Percentiles rank a stretch among this genome's conserved stretches.
These are phyloP conservation scores for Atrina japonica DNA, from an alignment of 2,888 invertebrate species.

Conservation along the genomic window DNA sequence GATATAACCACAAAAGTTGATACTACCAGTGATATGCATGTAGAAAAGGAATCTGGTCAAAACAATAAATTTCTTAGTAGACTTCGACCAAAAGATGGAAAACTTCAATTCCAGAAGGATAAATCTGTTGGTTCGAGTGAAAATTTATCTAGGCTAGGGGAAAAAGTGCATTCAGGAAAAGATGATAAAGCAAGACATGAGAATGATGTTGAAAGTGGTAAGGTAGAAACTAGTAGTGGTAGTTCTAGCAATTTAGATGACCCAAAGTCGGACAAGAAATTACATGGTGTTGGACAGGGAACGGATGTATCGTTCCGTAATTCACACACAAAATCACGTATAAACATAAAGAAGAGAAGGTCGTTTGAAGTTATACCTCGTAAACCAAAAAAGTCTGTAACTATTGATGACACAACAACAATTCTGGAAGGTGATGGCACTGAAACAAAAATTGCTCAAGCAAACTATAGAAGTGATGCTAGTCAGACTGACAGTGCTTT, in stretches of 20 bases:
- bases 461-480: conserved; percentile 21
- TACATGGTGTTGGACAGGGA: conserved; percentile 32
- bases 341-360: conserved; percentile 17
- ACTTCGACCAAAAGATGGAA: conserved; percentile 24
- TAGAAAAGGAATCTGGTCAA: conserved; percentile 25
- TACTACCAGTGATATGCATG: conserved; percentile 10
- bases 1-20: conserved; percentile 55
- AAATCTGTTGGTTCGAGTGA: conserved; percentile 21
- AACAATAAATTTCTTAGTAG: conserved; percentile 26
- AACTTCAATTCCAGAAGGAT: conserved; percentile 20
- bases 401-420: conserved; percentile 58
- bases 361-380: conserved; percentile 27
- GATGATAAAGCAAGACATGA: conserved; percentile 41
- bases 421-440: conserved; percentile 21
- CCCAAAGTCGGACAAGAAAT: conserved; percentile 15
- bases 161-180: conserved; percentile 49
- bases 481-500: conserved; percentile 4
- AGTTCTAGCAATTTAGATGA: conserved; percentile 46
- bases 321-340: conserved; percentile 13
- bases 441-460: conserved; percentile 7
- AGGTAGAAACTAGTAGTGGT: conserved; percentile 34
- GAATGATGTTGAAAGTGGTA: conserved; percentile 45
- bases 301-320: conserved; percentile 34
- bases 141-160: conserved; percentile 31
- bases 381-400: conserved; percentile 57